A percentile compares a stretch with the other conserved stretches of the same genome.
Evolutionary conservation across 2,888 invertebrate species (phyloP).

Genomic region (Leptopilina syphax): DNA sequence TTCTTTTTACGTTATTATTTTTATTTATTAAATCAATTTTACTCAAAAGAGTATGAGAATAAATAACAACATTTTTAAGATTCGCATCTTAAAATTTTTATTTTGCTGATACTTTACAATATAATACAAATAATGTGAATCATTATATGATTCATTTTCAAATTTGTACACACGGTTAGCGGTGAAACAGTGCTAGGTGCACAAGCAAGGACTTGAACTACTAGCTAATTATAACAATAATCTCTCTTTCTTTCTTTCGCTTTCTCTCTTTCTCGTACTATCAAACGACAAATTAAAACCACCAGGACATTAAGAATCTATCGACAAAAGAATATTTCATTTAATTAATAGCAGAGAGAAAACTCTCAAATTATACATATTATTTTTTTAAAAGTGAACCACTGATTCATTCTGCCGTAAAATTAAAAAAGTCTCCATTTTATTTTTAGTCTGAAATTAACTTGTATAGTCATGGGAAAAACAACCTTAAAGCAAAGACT

Average conservation of each 20-base stretch:
- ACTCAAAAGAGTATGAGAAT: not conserved
- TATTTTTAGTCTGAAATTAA: too few relatives aligned
- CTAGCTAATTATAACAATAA: conserved; percentile 53
- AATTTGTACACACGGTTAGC: conserved; percentile 46
- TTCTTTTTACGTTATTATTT: too few relatives aligned
- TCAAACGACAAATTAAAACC: not conserved
- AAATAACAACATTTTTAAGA: conserved; percentile 56
- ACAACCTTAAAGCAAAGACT: too few relatives aligned
- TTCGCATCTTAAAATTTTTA: conserved; percentile 64
- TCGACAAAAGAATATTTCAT: too few relatives aligned
- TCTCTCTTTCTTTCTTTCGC: not conserved
- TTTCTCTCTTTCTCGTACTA: not conserved
- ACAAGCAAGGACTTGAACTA: conserved; percentile 60
- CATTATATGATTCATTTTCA: conserved; percentile 52
- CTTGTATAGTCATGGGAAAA: too few relatives aligned
- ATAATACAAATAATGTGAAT: conserved; percentile 73
- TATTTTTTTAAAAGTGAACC: not conserved
- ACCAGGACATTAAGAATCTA: too few relatives aligned
- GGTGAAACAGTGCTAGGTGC: conserved; percentile 54
- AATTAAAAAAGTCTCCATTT: too few relatives aligned
- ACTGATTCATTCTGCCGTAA: too few relatives aligned
- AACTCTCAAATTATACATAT: conserved; percentile 11
- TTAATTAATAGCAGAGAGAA: too few relatives aligned
- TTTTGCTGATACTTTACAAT: conserved; percentile 72
- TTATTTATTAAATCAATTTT: too few relatives aligned